Evolutionary conservation across 2,797 vertebrate species (phyloP).

Genomic region (Hirundo rustica): DNA sequence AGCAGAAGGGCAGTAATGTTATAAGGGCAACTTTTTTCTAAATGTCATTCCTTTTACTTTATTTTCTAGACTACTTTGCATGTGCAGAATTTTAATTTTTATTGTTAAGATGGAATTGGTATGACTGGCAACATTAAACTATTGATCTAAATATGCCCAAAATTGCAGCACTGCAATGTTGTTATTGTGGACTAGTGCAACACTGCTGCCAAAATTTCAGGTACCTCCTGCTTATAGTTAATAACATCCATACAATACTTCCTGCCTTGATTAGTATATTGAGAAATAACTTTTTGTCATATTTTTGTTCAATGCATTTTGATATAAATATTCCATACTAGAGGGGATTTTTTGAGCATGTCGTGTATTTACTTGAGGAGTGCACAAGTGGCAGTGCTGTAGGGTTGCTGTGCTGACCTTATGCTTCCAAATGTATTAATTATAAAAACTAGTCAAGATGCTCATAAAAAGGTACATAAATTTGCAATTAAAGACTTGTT

Average conservation of each 20-base stretch:
- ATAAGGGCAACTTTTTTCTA: background rate
- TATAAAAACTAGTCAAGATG: background rate
- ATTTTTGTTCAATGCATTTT: background rate
- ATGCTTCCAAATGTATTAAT: background rate
- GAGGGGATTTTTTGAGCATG: background rate
- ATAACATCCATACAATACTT: background rate
- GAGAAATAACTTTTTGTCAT: background rate
- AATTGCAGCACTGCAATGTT: rapidly evolving
- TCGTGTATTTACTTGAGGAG: background rate
- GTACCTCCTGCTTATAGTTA: background rate
- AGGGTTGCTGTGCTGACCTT: background rate
- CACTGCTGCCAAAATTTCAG: background rate
- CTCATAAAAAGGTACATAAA: background rate
- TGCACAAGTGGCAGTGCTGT: background rate
- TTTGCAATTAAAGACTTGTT: background rate
- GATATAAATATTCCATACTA: background rate
- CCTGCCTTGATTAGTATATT: background rate
- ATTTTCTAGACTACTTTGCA: background rate
- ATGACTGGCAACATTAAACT: background rate
- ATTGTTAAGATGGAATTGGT: background rate
- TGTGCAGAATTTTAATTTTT: background rate
- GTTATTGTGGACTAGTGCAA: background rate
- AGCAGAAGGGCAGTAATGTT: background rate
- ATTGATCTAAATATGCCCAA: background rate
- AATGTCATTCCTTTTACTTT: background rate